A percentile compares a stretch with the other conserved stretches of the same genome.
phyloP scores from a whole-genome alignment of 2,888 invertebrate genomes.

The Athalia circularis region DNA sequence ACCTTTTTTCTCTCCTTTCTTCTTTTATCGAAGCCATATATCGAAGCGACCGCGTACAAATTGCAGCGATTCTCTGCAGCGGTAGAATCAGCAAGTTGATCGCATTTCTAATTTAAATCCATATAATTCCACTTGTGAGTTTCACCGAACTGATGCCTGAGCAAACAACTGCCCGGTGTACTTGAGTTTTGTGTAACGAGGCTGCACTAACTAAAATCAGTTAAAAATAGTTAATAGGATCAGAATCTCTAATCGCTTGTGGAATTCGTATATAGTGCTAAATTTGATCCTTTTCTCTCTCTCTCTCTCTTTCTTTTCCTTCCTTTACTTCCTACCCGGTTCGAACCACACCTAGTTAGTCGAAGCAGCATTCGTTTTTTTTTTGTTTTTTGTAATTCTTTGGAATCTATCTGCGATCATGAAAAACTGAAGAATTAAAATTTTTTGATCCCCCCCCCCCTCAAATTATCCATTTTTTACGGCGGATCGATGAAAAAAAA shows the following conservation, averaged over 20 bases:
- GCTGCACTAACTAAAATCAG: too few species aligned
- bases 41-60: not conserved
- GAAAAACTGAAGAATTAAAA: too few species aligned
- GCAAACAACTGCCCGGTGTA: not conserved
- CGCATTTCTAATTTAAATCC: slow-evolving; percentile 59
- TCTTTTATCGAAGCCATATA: not conserved
- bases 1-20: not conserved
- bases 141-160: not conserved
- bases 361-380: too few species aligned
- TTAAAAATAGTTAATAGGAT: slow-evolving; percentile 26
- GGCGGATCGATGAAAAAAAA: too few species aligned
- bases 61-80: not conserved
- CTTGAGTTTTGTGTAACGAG: too few species aligned
- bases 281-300: slow-evolving; percentile 10
- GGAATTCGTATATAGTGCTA: slow-evolving; percentile 23
- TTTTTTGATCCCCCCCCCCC: too few species aligned
- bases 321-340: not conserved
- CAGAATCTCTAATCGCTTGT: slow-evolving; percentile 31
- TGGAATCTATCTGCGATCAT: too few species aligned
- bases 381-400: too few species aligned
- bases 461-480: too few species aligned
- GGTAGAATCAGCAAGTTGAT: slow-evolving; percentile 54
- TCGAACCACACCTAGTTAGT: too few species aligned
- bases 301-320: not conserved
- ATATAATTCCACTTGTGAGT: slow-evolving; percentile 61